A percentile compares a stretch with the other conserved stretches of the same genome.
Evolutionary conservation across 1,140 invertebrate species (phyloP).

Genomic region (Scaptomyza pallida): DNA sequence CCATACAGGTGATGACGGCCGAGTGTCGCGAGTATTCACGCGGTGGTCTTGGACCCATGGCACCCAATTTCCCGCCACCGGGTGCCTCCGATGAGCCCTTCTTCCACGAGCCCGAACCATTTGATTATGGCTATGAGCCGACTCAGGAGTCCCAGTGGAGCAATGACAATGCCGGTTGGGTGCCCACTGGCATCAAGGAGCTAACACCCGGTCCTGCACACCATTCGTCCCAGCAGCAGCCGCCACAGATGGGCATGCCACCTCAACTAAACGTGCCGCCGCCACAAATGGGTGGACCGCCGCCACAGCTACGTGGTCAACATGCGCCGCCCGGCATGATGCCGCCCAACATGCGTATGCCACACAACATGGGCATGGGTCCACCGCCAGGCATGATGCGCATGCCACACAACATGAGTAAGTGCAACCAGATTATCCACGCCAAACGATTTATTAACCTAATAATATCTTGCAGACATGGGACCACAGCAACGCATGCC

Average conservation of each 20-base stretch:
- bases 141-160: slow-evolving; percentile 90
- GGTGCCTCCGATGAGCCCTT: slow-evolving; percentile 86
- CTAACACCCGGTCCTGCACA: slow-evolving; percentile 85
- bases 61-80: slow-evolving; percentile 85
- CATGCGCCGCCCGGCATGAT: slow-evolving; percentile 64
- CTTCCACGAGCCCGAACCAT: slow-evolving; percentile 87
- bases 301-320: slow-evolving; percentile 72
- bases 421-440: background rate
- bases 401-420: slow-evolving; percentile 45
- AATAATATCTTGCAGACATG: slow-evolving; percentile 40
- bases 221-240: slow-evolving; percentile 66
- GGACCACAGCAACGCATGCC: slow-evolving; percentile 65
- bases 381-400: slow-evolving; percentile 70
- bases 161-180: slow-evolving; percentile 85
- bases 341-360: slow-evolving; percentile 79
- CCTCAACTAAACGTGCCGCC: slow-evolving; percentile 78
- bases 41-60: slow-evolving; percentile 86
- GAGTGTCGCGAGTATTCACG: slow-evolving; percentile 93
- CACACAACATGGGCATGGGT: slow-evolving; percentile 72
- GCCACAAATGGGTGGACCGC: slow-evolving; percentile 83
- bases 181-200: slow-evolving; percentile 87
- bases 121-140: slow-evolving; percentile 89
- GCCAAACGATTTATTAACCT: background rate
- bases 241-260: slow-evolving; percentile 70
- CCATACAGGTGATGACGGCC: slow-evolving; percentile 94